Evolutionary conservation across 2,113 vertebrate species (phyloP), one percentile per base, ranked within the genome.

Genomic region (Oplegnathus fasciatus): DNA sequence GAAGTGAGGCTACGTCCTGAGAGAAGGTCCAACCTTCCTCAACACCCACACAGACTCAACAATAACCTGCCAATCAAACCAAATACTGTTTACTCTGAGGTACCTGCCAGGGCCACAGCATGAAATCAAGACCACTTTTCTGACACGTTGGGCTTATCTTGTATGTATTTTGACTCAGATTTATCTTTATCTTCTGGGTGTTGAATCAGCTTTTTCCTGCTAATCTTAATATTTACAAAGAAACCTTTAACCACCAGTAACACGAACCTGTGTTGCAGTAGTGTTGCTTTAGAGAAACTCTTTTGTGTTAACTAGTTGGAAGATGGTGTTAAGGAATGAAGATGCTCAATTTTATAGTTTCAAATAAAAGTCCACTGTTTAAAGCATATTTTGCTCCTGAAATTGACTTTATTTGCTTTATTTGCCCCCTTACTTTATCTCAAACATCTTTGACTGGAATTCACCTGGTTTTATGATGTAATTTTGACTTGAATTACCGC

Each of bases 1-100:
- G 92, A 94, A 94, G 92, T 95, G 89, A 90, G 92, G 80, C 91
- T 83, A 90, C 60, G 89, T 93, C 93, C 91, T 92, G 90, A 89
- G 88, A 92, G 91, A 89, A 86, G 87, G 91, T 84, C 74, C 73
- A 78, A 84, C 86, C 88, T 90, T 91, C 85, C 90, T 87, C 72
- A 87, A 86, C 89, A 64, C 85, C 86, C 80, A 75, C 85, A 80
- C 84, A 83, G 71, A 81, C 84, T 85, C 88, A 93, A 94, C 90
- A 94, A 94, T 90, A 85, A 91, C 50, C 91, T 89, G 92, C 85
- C 91, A 92, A 26, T 93, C 91, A 93, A 82, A 80, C 30, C 37
- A 8, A 58, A 75, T 20, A 60, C 42, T 85, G 87, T 87, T 92
- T 87, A 85, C 60, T 44, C 62, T 3, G 54, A 77, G 50, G n/a